A percentile compares a stretch with the other conserved stretches of the same genome.
phyloP scores from a whole-genome alignment of 2,888 invertebrate genomes.

The Invenusta paracnida region DNA sequence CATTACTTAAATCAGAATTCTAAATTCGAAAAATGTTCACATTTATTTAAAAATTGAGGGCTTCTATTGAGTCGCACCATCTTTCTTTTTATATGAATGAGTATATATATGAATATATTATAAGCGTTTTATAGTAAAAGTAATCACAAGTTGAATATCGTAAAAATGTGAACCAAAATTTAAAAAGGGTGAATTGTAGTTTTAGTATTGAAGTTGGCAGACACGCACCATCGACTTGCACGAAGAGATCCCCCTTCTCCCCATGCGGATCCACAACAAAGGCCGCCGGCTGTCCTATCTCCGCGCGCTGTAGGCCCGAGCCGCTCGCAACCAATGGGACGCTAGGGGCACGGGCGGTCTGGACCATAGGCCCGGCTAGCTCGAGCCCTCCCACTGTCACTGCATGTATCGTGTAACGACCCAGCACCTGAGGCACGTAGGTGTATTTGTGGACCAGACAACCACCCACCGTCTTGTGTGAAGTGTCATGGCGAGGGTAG shows the following conservation, averaged over 20 bases:
- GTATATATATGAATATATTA: too few species aligned
- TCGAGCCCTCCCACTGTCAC: neutral
- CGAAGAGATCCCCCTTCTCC: constrained; percentile 62
- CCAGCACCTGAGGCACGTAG: neutral
- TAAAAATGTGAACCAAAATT: too few species aligned
- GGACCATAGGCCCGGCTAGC: neutral
- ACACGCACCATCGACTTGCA: constrained; percentile 62
- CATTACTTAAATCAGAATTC: too few species aligned
- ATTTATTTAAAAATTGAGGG: too few species aligned
- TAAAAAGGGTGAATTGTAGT: too few species aligned
- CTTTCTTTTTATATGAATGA: too few species aligned
- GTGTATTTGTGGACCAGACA: neutral
- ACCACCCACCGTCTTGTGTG: neutral
- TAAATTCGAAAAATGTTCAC: too few species aligned
- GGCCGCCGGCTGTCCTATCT: constrained; percentile 59
- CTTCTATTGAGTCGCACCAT: too few species aligned
- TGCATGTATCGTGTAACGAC: neutral
- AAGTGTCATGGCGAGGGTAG: neutral
- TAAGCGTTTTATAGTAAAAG: too few species aligned
- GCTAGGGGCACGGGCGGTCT: neutral
- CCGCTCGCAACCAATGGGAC: constrained; percentile 46
- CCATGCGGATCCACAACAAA: constrained; percentile 64
- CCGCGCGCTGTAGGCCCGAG: neutral
- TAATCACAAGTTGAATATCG: too few species aligned
- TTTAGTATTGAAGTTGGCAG: too few species aligned